Percentiles rank a stretch among this genome's conserved stretches.
phyloP scores from a whole-genome alignment of 2,888 invertebrate genomes.

The Argyresthia goedartella region DNA sequence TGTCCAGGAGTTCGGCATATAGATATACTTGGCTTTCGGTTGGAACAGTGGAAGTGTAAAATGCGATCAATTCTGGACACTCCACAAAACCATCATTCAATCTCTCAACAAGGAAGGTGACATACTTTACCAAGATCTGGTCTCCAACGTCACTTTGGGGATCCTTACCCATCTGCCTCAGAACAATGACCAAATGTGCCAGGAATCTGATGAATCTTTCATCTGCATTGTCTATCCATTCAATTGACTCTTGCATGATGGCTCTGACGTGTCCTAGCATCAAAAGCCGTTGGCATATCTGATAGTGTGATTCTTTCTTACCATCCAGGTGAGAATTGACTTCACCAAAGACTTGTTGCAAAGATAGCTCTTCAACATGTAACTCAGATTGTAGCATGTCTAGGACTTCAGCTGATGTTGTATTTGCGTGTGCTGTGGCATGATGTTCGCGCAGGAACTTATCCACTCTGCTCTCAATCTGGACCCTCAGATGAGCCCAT shows the following conservation, averaged over 20 bases:
- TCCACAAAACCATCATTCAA: conserved; percentile 64
- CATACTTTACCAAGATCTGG: conserved; percentile 81
- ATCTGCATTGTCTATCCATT: conserved; percentile 72
- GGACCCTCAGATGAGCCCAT: conserved; percentile 88
- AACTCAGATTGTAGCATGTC: conserved; percentile 50
- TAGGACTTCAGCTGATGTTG: conserved; percentile 46
- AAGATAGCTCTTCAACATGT: conserved; percentile 42
- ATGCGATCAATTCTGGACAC: conserved; percentile 85
- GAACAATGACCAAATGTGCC: conserved; percentile 87
- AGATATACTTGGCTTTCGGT: conserved; percentile 55
- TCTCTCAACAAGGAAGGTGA: conserved; percentile 76
- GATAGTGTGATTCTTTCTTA: conserved; percentile 76
- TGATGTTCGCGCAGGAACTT: conserved; percentile 62
- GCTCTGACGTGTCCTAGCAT: conserved; percentile 85
- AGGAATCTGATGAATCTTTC: conserved; percentile 80
- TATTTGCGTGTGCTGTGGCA: conserved; percentile 52
- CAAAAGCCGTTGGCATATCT: conserved; percentile 85
- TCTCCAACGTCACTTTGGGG: conserved; percentile 80
- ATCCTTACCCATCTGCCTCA: conserved; percentile 82
- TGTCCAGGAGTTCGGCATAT: conserved; percentile 79
- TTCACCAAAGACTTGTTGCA: conserved; percentile 53
- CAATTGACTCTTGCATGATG: conserved; percentile 78
- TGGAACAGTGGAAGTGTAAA: conserved; percentile 86
- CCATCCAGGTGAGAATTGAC: conserved; percentile 59
- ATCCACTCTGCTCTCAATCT: conserved; percentile 89